Evolutionary conservation across 2,888 invertebrate species (phyloP).

Genomic region (Eristalis intricaria): DNA sequence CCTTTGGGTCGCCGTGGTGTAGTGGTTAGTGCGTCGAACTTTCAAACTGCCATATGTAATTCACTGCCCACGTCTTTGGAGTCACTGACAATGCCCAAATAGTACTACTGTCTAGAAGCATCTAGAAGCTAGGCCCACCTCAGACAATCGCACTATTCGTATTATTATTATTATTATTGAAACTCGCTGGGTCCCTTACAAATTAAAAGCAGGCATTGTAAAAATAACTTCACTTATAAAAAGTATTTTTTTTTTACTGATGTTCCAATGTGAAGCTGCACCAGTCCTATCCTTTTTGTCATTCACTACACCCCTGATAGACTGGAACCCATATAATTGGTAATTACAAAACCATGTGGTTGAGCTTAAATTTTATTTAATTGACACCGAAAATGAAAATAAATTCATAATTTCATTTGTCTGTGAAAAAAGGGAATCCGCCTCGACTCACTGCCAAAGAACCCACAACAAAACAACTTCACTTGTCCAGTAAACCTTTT

Average conservation of each 20-base stretch:
- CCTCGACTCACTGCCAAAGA: slow-evolving; percentile 11
- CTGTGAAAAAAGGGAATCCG: slow-evolving; percentile 5
- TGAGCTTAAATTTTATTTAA: slow-evolving; percentile 67
- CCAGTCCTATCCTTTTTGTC: not conserved
- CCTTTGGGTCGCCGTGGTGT: too few species aligned
- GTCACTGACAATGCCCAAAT: too few species aligned
- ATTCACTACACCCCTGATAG: slow-evolving; percentile 59
- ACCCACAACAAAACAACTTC: slow-evolving; percentile 65
- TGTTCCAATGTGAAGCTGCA: not conserved
- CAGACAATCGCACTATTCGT: too few species aligned
- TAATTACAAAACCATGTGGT: slow-evolving; percentile 70
- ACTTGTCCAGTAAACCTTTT: slow-evolving; percentile 61
- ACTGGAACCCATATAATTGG: slow-evolving; percentile 63
- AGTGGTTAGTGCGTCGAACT: too few species aligned
- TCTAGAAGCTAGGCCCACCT: too few species aligned
- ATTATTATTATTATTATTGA: too few species aligned
- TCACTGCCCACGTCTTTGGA: too few species aligned
- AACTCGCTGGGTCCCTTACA: not conserved
- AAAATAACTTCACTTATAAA: not conserved
- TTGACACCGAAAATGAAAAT: slow-evolving; percentile 66
- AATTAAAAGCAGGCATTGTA: not conserved
- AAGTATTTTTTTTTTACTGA: not conserved
- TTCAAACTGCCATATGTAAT: too few species aligned
- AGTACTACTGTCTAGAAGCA: too few species aligned
- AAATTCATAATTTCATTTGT: slow-evolving; percentile 67